These are phyloP conservation scores for Spongilla lacustris DNA, from an alignment of 37 sponge, comb jelly and placozoan species.

Conservation along the genomic window DNA sequence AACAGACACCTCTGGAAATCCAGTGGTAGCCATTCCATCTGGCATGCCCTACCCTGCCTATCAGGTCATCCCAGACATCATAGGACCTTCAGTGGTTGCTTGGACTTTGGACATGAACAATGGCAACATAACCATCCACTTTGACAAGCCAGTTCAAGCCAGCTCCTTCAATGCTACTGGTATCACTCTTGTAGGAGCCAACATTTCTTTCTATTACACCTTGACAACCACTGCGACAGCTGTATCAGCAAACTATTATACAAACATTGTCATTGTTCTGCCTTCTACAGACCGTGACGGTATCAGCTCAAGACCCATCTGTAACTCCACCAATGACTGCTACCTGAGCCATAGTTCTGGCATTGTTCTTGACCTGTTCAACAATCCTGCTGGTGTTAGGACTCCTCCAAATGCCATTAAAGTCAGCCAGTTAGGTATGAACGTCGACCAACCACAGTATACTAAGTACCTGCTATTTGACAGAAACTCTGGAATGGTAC, in stretches of 20 bases:
- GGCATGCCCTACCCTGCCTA: constrained; percentile 55
- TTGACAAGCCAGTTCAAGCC: constrained; percentile 75
- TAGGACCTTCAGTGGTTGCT: constrained; percentile 77
- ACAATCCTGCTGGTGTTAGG: constrained; percentile 61
- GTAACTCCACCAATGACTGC: constrained; percentile 78
- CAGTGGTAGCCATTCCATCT: constrained; percentile 40
- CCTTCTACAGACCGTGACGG: constrained; percentile 74
- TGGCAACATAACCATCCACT: constrained; percentile 84
- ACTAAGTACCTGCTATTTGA: constrained; percentile 64
- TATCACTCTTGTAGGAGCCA: constrained; percentile 58
- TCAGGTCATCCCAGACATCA: constrained; percentile 59
- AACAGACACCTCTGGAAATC: constrained; percentile 65
- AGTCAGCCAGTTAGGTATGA: constrained; percentile 69
- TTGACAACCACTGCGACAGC: constrained; percentile 28
- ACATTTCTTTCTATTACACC: constrained; percentile 34
- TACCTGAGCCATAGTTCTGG: constrained; percentile 60
- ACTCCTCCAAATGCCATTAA: constrained; percentile 50
- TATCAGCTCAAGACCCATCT: constrained; percentile 81
- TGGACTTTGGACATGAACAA: constrained; percentile 85
- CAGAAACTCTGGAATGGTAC: constrained; percentile 68
- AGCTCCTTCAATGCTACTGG: constrained; percentile 46
- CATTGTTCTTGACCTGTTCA: constrained; percentile 60
- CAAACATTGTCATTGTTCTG: constrained; percentile 54
- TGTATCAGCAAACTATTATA: constrained; percentile 40
- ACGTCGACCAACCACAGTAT: constrained; percentile 61